These are phyloP conservation scores for Nephrotoma guestfalica DNA, from an alignment of 2,888 invertebrate species.

Conservation along the genomic window DNA sequence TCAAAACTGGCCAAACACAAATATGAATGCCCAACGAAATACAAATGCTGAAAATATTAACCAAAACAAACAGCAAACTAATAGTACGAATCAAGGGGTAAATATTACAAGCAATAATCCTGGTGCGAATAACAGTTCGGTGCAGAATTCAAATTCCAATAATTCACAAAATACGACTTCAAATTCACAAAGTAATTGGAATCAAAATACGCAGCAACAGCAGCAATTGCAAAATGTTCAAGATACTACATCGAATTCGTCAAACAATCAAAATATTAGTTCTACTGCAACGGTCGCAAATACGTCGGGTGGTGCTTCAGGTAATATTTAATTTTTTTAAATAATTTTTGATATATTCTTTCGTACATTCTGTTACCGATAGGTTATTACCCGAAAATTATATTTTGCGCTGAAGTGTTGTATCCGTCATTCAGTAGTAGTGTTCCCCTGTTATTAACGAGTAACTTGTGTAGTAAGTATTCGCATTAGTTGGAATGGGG, in stretches of 20 bases:
- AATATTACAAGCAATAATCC: neutral
- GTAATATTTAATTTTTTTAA: neutral
- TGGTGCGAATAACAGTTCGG: neutral
- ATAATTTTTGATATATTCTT: too few relatives aligned
- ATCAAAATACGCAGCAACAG: slow-evolving; percentile 12
- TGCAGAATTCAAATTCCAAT: neutral
- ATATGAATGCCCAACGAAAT: slow-evolving; percentile 1
- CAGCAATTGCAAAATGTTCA: slow-evolving; percentile 24
- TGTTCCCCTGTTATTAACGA: too few relatives aligned
- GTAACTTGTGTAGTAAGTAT: too few relatives aligned
- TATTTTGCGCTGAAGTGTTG: too few relatives aligned
- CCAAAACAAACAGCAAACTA: neutral
- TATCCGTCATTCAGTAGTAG: too few relatives aligned
- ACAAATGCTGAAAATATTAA: neutral
- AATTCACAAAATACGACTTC: neutral
- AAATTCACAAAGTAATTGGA: neutral
- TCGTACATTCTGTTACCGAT: too few relatives aligned
- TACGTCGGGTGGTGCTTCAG: neutral
- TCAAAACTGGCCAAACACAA: slow-evolving; percentile 3
- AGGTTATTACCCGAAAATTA: too few relatives aligned
- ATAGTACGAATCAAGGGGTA: neutral
- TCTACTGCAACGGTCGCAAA: neutral
- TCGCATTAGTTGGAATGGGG: too few relatives aligned
- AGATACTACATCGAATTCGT: neutral
- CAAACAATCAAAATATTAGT: slow-evolving; percentile 14